These are phyloP conservation scores for Cliona cf. orientalis DNA, from an alignment of 37 sponge, comb jelly and placozoan species.

Conservation along the genomic window DNA sequence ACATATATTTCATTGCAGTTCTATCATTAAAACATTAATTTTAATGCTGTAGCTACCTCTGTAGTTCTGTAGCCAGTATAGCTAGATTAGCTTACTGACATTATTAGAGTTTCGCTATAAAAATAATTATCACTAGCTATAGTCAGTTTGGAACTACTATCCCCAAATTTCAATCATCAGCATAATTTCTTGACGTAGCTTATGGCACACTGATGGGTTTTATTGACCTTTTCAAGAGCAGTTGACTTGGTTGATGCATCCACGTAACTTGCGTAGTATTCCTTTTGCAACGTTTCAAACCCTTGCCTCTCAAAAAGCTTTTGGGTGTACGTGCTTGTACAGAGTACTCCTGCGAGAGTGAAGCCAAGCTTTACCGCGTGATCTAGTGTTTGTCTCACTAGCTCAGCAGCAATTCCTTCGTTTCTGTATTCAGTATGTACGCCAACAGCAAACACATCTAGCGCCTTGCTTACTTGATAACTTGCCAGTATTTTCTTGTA, in stretches of 20 bases:
- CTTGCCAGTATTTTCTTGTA: background rate
- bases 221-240: background rate
- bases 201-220: background rate
- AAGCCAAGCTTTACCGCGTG: slow-evolving; percentile 5
- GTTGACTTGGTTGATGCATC: background rate
- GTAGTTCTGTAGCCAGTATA: too few species aligned
- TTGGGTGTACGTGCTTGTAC: slow-evolving; percentile 2
- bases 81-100: too few species aligned
- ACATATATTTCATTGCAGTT: too few species aligned
- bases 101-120: too few species aligned
- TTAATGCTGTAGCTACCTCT: too few species aligned
- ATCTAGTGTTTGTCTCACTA: background rate
- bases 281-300: background rate
- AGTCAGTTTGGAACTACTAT: too few species aligned
- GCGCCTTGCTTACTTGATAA: background rate
- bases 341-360: slow-evolving; percentile 3
- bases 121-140: too few species aligned
- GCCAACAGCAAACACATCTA: background rate
- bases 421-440: slow-evolving; percentile 4
- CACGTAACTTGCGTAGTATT: slow-evolving; percentile 8
- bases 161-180: too few species aligned
- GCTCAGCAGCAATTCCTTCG: slow-evolving; percentile 1
- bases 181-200: background rate
- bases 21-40: too few species aligned
- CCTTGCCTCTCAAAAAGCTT: slow-evolving; percentile 1